phyloP scores from a whole-genome alignment of 2,888 invertebrate genomes.

The Oxyteleia sp. region DNA sequence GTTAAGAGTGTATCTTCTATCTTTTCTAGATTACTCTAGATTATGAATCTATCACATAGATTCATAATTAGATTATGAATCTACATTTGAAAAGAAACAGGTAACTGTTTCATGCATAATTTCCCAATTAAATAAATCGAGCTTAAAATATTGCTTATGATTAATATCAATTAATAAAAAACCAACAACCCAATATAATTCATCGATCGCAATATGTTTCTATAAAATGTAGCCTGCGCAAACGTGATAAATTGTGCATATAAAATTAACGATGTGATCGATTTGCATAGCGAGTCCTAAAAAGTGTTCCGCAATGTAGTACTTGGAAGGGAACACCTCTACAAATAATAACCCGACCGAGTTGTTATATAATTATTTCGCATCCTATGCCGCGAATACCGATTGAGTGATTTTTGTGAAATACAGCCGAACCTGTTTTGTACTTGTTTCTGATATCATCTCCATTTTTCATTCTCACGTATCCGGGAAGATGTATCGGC shows the following conservation, averaged over 20 bases:
- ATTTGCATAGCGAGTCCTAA: constrained; percentile 47
- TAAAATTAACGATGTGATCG: constrained; percentile 42
- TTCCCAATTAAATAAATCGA: no score
- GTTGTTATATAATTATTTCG: constrained; percentile 54
- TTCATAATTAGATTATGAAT: no score
- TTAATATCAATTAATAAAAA: constrained; percentile 6
- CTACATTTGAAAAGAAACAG: no score
- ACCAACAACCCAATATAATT: constrained; percentile 10
- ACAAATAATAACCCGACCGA: constrained; percentile 45
- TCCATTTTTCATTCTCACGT: constrained; percentile 72
- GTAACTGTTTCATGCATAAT: no score
- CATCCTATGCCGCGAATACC: constrained; percentile 31
- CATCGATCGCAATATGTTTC: neutral
- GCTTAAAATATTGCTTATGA: constrained; percentile 9
- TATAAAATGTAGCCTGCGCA: constrained; percentile 9
- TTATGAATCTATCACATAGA: no score
- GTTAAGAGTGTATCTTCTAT: no score
- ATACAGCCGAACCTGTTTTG: constrained; percentile 50
- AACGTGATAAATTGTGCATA: constrained; percentile 42
- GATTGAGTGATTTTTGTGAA: constrained; percentile 62
- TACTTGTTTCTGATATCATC: constrained; percentile 68
- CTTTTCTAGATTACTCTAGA: no score
- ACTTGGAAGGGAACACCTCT: constrained; percentile 31
- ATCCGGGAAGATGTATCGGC: constrained; percentile 58
- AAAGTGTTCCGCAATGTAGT: constrained; percentile 40